Evolutionary conservation across 2,797 vertebrate species (phyloP), one percentile per base, ranked within the genome.

Genomic region (Distichodus sexfasciatus): DNA sequence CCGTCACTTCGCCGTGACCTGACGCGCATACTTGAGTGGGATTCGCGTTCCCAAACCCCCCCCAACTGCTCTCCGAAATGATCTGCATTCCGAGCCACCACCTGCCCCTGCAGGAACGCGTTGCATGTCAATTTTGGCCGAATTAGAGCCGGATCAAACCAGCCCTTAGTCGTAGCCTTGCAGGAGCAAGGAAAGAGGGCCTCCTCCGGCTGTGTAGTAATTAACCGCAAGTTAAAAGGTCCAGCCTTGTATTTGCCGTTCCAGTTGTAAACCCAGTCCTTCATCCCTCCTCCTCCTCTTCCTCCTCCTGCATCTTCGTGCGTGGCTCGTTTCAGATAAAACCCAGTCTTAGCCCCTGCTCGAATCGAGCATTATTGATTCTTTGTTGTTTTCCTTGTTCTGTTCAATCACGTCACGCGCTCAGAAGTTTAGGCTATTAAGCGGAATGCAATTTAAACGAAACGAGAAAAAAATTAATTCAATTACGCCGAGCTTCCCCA

Each of bases 1-100:
- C 82, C 82, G 75, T 77, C 71, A 81, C 61, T 77, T 80, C 74
- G 66, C 74, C 66, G 21, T 69, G 75, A 72, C 77, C 66, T 75
- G 41, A 14, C 14, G 72, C 72, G 76, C n/a, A n/a, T n/a, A n/a
- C n/a, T n/a, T n/a, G n/a, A n/a, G n/a, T n/a, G n/a, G n/a, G n/a
- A n/a, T n/a, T n/a, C n/a, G n/a, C n/a, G n/a, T n/a, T n/a, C n/a
- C n/a, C n/a, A n/a, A n/a, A n/a, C n/a, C n/a, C n/a, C n/a, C n/a
- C 26, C 14, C 3, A 44, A 14, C 26, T 63, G 23, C 48, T 31
- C 31, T 10, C 43, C 43, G 6, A 26, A 51, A 48, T 47, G 15
- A 59, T 72, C 53, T 72, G 43, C 61, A 41, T 35, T 50, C 33
- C 21, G 21, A 35, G 35, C 43, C 51, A 19, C 9, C n/a, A 4